Evolutionary conservation across 2,797 vertebrate species (phyloP), one percentile per base, ranked within the genome.

Genomic region (Rousettus madagascariensis): DNA sequence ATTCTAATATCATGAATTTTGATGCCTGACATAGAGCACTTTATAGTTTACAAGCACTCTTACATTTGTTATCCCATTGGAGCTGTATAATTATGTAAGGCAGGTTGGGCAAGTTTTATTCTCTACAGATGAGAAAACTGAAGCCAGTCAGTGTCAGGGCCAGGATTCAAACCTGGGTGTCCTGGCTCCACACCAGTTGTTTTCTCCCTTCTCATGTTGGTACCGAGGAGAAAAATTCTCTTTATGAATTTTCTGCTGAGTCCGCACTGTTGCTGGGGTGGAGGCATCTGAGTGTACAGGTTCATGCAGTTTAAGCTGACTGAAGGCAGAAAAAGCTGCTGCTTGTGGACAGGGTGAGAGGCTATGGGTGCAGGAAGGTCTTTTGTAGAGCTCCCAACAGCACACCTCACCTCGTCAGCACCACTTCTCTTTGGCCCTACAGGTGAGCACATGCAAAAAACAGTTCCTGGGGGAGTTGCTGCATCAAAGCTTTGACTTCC

Each of bases 401-500:
- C 15, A 33, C 28, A 28, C 28, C 22, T 19, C 46, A 69, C 16
- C 26, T 24, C 13, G 15, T 65, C 94, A 74, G 20, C 24, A 24
- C 28, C 8, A 53, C 30, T 12, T 33, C n/a, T 41, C 61, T 55
- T 59, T 94, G 72, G 61, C 22, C 75, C 66, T n/a, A 13, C 79
- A 94, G 94, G 79, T 86, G 17, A 11, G 3, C 36, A 61, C 33
- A 5, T 8, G 28, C 24, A 46, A 41, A n/a, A 68, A 0, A 1
- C 33, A 61, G 5, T 2, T 86, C 2, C 6, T 96, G 38, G 89
- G 94, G 24, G 94, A 96, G 28, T 55, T 95, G 10, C 41, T 94
- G 38, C 53, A 12, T 43, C 86, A 93, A 82, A 95, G 65, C 59
- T 90, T 96, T 19, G 9, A 8, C 26, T 96, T 96, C 26, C 59